phyloP scores from a whole-genome alignment of 2,888 invertebrate genomes.

The Agrotis segetum region DNA sequence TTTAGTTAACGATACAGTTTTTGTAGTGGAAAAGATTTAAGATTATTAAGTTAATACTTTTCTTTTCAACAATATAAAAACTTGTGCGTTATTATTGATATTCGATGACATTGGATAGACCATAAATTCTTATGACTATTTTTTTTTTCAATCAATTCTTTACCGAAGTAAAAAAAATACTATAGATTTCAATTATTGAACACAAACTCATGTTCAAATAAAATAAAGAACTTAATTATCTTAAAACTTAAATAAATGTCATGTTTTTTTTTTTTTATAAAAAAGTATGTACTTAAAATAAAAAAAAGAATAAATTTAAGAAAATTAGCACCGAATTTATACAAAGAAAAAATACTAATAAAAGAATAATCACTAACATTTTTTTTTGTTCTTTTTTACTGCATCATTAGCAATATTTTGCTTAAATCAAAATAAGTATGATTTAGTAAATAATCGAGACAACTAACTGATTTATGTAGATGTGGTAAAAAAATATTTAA shows the following conservation, averaged over 20 bases:
- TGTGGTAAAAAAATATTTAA: conserved; percentile 11
- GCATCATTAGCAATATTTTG: conserved; percentile 64
- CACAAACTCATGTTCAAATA: neutral
- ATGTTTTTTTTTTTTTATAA: conserved; percentile 47
- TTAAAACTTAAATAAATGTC: conserved; percentile 53
- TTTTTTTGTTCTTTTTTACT: conserved; percentile 40
- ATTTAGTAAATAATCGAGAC: conserved; percentile 34
- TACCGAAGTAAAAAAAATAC: neutral
- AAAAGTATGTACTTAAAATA: conserved; percentile 66
- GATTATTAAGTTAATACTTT: neutral
- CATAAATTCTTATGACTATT: neutral
- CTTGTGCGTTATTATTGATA: neutral
- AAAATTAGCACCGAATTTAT: conserved; percentile 73
- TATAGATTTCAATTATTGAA: neutral
- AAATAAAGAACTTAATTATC: conserved; percentile 15
- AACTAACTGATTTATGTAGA: conserved; percentile 12
- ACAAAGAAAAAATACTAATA: conserved; percentile 60
- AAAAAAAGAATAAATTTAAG: conserved; percentile 46
- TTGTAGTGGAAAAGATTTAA: neutral
- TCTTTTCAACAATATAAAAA: no score
- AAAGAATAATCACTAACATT: conserved; percentile 40
- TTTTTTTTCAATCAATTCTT: neutral
- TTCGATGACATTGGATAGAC: neutral
- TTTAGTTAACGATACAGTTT: no score
- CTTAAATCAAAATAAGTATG: conserved; percentile 60